A percentile compares a stretch with the other conserved stretches of the same genome.
Conservation (phyloP, 1,140 invertebrate genomes). For the Micrasema minimum region DNA sequence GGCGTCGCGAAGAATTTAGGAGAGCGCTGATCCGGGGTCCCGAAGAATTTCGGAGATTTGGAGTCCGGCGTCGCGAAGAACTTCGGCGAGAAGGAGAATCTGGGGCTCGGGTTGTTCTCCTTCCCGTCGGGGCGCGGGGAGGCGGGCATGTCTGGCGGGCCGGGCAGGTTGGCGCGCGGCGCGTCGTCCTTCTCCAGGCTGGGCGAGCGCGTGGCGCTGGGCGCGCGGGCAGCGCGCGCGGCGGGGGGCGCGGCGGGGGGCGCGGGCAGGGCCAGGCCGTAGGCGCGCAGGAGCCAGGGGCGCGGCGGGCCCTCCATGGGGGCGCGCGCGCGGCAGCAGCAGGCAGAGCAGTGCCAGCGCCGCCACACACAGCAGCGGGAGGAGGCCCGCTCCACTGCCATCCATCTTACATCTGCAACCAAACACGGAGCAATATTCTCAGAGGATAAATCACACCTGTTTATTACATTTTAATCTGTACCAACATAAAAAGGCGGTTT, state of each 20-base stretch:
- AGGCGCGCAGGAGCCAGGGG: conserved; percentile 37
- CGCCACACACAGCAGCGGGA: conserved; percentile 20
- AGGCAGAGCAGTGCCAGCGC: conserved; percentile 11
- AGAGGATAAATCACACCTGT: no score
- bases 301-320: conserved; percentile 4
- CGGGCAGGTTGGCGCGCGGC: no score
- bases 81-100: conserved; percentile 63
- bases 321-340: conserved; percentile 6
- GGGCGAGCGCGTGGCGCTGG: conserved; percentile 62
- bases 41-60: conserved; percentile 62
- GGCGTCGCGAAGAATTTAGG: conserved; percentile 63
- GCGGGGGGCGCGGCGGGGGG: conserved; percentile 37
- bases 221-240: background rate
- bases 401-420: conserved; percentile 47
- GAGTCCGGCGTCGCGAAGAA: conserved; percentile 63
- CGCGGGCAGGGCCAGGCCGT: conserved; percentile 39
- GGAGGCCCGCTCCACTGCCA: conserved; percentile 43
- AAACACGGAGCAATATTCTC: conserved; percentile 8
- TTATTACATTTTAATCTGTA: no score
- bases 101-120: conserved; percentile 60
- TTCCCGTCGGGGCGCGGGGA: conserved; percentile 52
- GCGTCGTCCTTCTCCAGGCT: conserved; percentile 64
- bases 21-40: conserved; percentile 61
- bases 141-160: no score
- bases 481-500: no score